Conservation (phyloP, 2,888 invertebrate genomes). For the Schizotus pectinicornis region DNA sequence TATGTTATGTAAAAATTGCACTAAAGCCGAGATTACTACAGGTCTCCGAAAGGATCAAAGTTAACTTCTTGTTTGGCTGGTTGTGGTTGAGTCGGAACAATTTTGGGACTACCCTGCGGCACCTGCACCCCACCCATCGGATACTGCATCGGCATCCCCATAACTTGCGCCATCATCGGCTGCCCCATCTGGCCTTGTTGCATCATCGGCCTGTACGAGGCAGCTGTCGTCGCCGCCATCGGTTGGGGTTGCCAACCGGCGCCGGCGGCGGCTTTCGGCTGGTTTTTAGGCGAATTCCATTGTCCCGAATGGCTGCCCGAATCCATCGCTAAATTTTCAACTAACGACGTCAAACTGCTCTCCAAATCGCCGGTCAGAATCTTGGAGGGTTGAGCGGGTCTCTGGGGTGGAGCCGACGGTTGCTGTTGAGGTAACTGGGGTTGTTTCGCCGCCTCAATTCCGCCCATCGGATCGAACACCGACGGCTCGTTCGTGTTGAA, state of each 20-base stretch:
- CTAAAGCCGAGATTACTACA: constrained; percentile 48
- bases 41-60: constrained; percentile 59
- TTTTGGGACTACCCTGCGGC: constrained; percentile 49
- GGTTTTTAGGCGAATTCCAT: constrained; percentile 78
- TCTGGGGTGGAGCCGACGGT: constrained; percentile 44
- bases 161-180: constrained; percentile 37
- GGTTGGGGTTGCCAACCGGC: constrained; percentile 83
- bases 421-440: constrained; percentile 63
- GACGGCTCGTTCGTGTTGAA: constrained; percentile 60
- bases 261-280: constrained; percentile 69
- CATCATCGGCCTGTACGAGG: constrained; percentile 83
- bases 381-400: constrained; percentile 56
- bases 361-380: constrained; percentile 93
- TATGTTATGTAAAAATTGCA: constrained; percentile 18
- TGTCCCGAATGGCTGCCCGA: constrained; percentile 69
- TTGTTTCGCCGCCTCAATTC: constrained; percentile 56
- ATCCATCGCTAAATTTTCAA: constrained; percentile 91
- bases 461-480: constrained; percentile 67
- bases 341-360: constrained; percentile 90
- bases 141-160: constrained; percentile 34
- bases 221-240: constrained; percentile 85
- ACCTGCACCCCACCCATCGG: constrained; percentile 38
- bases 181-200: constrained; percentile 44
- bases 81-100: constrained; percentile 35
- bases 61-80: constrained; percentile 48